phyloP scores from a whole-genome alignment of 2,113 vertebrate species.

The Passer montanus region DNA sequence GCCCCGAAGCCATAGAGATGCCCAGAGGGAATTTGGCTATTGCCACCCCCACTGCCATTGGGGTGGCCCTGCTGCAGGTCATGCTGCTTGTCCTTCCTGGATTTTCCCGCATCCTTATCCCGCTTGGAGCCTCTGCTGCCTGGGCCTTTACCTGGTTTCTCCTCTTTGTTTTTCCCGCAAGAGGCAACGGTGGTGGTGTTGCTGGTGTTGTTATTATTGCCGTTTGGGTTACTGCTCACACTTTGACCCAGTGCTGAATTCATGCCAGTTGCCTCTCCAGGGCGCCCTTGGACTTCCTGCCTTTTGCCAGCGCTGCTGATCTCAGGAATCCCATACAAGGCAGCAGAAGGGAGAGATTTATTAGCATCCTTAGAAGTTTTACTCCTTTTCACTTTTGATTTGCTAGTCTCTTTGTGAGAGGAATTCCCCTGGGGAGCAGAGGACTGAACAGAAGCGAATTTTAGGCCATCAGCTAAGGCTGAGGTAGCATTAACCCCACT shows the following conservation, averaged over 20 bases:
- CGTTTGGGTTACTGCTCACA: constrained; percentile 72
- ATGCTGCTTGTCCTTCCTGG: constrained; percentile 86
- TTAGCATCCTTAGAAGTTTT: constrained; percentile 89
- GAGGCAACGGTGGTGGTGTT: constrained; percentile 72
- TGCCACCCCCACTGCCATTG: constrained; percentile 70
- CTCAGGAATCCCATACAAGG: constrained; percentile 87
- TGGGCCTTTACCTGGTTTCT: constrained; percentile 86
- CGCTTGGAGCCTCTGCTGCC: constrained; percentile 87
- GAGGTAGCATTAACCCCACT: constrained; percentile 80
- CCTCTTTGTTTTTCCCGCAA: constrained; percentile 89
- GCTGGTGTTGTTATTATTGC: constrained; percentile 74
- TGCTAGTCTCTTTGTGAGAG: constrained; percentile 90
- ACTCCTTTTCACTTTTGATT: constrained; percentile 92
- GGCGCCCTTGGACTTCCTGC: constrained; percentile 92
- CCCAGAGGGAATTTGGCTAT: constrained; percentile 74
- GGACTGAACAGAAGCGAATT: constrained; percentile 86
- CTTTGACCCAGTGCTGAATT: constrained; percentile 85
- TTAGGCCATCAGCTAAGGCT: constrained; percentile 87
- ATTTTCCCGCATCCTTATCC: constrained; percentile 85
- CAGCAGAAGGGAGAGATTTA: constrained; percentile 85
- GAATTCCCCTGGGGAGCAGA: constrained; percentile 86
- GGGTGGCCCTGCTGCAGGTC: constrained; percentile 81
- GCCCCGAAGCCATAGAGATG: constrained; percentile 84
- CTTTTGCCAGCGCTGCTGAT: constrained; percentile 85
- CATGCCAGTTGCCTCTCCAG: constrained; percentile 86